phyloP scores from a whole-genome alignment of 2,113 vertebrate genomes.

The Psittacula cyanocephala region DNA sequence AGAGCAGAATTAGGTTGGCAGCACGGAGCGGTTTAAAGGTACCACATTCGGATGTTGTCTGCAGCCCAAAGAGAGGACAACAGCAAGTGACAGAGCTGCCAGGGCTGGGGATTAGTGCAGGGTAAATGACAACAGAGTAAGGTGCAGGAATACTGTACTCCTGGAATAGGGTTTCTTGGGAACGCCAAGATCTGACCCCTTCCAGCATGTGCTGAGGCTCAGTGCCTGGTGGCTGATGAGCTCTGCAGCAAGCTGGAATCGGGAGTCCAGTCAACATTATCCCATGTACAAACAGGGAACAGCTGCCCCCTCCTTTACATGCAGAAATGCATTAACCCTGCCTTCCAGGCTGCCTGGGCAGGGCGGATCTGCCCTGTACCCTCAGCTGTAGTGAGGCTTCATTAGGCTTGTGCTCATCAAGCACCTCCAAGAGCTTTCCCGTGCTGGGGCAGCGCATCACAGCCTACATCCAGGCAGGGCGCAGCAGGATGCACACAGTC shows the following conservation, averaged over 20 bases:
- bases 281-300: background rate
- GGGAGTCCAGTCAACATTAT: background rate
- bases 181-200: background rate
- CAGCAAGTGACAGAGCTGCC: background rate
- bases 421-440: rapidly evolving
- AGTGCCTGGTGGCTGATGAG: background rate
- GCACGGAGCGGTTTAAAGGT: background rate
- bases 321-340: background rate
- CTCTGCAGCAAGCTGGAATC: background rate
- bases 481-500: rapidly evolving
- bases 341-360: background rate
- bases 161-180: rapidly evolving
- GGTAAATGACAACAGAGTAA: background rate
- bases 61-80: background rate
- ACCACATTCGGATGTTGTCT: background rate
- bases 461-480: background rate
- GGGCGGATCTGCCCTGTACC: rapidly evolving
- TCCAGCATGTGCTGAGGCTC: background rate
- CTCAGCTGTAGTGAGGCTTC: background rate
- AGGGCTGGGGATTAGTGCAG: background rate
- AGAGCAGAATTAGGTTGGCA: background rate
- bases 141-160: background rate
- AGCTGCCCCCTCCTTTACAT: background rate
- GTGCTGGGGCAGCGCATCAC: background rate
- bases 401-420: rapidly evolving